Percentiles rank a stretch among this genome's conserved stretches.
Evolutionary conservation across 1,140 invertebrate species (phyloP).

Genomic region (Goniozus legneri): DNA sequence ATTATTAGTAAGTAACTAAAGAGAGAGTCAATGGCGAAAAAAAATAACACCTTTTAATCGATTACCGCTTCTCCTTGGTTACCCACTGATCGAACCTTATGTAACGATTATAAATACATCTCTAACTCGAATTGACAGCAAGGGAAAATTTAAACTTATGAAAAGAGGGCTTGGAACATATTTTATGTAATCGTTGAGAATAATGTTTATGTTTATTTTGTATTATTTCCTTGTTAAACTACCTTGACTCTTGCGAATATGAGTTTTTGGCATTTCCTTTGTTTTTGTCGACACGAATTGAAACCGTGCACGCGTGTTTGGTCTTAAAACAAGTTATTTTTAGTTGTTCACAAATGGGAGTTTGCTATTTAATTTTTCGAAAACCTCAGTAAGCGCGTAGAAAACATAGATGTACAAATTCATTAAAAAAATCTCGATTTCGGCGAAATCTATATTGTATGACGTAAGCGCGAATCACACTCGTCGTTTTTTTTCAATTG

Average conservation of each 20-base stretch:
- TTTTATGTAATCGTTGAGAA: background rate
- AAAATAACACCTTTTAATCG: background rate
- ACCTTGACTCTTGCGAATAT: background rate
- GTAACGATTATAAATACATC: background rate
- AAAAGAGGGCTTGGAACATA: background rate
- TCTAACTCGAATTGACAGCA: background rate
- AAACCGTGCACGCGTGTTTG: conserved; percentile 6
- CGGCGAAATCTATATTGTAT: background rate
- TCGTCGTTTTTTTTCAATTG: background rate
- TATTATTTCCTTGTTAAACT: background rate
- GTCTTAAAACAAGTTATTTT: conserved; percentile 16
- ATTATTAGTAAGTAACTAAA: conserved; percentile 18
- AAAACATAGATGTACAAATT: background rate
- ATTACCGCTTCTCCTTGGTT: background rate
- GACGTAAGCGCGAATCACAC: background rate
- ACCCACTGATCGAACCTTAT: background rate
- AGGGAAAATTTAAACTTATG: too few species aligned
- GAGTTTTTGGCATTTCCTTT: background rate
- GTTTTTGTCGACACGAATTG: conserved; percentile 6
- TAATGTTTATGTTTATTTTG: background rate
- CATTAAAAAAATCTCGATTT: background rate
- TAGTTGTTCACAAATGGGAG: background rate
- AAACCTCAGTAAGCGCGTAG: background rate
- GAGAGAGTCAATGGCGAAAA: background rate
- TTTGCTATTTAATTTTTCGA: background rate